A percentile compares a stretch with the other conserved stretches of the same genome.
Evolutionary conservation across 2,113 vertebrate genomes (phyloP).

Genomic region (Butorides virescens): DNA sequence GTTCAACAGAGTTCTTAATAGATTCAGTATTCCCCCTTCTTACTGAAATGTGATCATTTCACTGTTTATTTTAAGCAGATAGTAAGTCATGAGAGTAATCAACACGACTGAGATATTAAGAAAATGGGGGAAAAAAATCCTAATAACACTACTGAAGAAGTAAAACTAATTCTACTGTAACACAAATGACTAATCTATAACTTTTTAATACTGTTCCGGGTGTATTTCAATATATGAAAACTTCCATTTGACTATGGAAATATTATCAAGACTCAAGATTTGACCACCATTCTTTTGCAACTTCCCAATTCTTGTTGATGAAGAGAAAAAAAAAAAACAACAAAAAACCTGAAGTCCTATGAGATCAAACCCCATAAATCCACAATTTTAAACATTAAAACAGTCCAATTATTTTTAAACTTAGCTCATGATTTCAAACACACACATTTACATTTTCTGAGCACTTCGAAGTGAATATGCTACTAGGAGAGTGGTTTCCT

Average conservation of each 20-base stretch:
- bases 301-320: background rate
- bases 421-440: background rate
- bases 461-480: background rate
- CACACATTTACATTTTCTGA: background rate
- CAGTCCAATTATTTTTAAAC: background rate
- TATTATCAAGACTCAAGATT: background rate
- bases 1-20: background rate
- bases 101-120: background rate
- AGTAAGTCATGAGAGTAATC: background rate
- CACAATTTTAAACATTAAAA: background rate
- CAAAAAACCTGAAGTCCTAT: background rate
- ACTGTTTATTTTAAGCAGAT: background rate
- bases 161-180: background rate
- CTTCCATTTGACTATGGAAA: background rate
- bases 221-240: background rate
- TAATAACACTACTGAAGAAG: background rate
- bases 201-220: background rate
- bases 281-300: background rate
- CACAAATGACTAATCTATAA: background rate
- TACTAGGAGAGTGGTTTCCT: background rate
- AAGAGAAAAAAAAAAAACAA: background rate
- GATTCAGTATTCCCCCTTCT: background rate
- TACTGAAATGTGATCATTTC: background rate
- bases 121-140: background rate
- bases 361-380: background rate